Evolutionary conservation across 1,140 invertebrate species (phyloP).

Genomic region (Wasmannia auropunctata): DNA sequence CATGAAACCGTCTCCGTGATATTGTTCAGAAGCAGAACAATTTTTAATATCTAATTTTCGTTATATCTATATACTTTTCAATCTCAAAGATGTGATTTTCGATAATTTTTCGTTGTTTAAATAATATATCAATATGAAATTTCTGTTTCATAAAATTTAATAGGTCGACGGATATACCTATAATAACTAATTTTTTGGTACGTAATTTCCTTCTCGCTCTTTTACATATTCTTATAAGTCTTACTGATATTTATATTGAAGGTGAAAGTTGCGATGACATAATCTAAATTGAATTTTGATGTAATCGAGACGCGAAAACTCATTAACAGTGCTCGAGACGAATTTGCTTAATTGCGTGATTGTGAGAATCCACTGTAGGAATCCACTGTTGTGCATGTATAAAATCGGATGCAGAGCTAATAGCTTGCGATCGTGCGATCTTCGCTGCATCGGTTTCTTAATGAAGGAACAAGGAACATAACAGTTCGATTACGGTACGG

Average conservation of each 20-base stretch:
- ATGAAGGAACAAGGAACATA: not conserved
- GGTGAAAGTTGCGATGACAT: constrained; percentile 50
- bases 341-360: not conserved
- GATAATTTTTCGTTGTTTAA: not conserved
- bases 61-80: not conserved
- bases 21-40: not conserved
- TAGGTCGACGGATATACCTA: not conserved
- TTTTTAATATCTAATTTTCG: not conserved
- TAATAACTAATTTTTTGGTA: not conserved
- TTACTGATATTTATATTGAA: not conserved
- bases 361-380: not conserved
- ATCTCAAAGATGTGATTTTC: not conserved
- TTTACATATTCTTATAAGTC: not conserved
- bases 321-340: not conserved
- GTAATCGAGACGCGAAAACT: not conserved
- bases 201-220: not conserved
- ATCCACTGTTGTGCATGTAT: not conserved
- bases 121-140: not conserved
- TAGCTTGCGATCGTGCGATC: not conserved
- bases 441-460: constrained; percentile 6
- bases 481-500: not conserved
- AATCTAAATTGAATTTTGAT: constrained; percentile 26
- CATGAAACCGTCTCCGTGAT: not conserved
- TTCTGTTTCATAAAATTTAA: not conserved
- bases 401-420: not conserved